These are phyloP conservation scores for Drosophila serrata DNA, from an alignment of 1,140 invertebrate genomes.

Conservation along the genomic window DNA sequence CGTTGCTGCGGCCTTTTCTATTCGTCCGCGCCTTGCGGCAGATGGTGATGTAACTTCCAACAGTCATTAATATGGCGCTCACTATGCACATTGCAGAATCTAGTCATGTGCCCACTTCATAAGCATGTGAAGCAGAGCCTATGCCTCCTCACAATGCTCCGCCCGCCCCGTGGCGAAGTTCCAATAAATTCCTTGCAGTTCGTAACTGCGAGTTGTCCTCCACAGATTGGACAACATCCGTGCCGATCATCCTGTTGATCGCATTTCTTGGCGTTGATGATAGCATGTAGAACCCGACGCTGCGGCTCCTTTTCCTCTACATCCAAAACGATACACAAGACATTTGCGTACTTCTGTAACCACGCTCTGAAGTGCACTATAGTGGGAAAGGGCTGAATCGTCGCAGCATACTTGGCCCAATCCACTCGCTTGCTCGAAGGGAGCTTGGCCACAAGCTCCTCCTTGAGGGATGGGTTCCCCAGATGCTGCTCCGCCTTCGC, in stretches of 20 bases:
- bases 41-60: slow-evolving; percentile 2
- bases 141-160: not conserved
- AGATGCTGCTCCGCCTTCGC: not conserved
- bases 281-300: not conserved
- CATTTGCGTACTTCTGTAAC: not conserved
- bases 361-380: too few species aligned
- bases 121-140: not conserved
- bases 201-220: not conserved
- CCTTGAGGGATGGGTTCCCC: not conserved
- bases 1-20: not conserved
- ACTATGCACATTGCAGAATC: not conserved
- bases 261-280: too few species aligned
- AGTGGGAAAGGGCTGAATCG: not conserved
- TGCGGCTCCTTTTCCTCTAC: not conserved
- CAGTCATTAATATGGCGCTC: not conserved
- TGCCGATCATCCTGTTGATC: not conserved
- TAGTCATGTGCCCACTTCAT: not conserved
- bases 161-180: not conserved
- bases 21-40: not conserved
- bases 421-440: slow-evolving; percentile 8
- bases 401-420: slow-evolving; percentile 1
- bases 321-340: not conserved
- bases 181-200: not conserved
- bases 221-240: not conserved
- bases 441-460: slow-evolving; percentile 6